Percentiles rank a stretch among this genome's conserved stretches.
phyloP scores from a whole-genome alignment of 2,888 invertebrate species.

The Nudaria mundana region DNA sequence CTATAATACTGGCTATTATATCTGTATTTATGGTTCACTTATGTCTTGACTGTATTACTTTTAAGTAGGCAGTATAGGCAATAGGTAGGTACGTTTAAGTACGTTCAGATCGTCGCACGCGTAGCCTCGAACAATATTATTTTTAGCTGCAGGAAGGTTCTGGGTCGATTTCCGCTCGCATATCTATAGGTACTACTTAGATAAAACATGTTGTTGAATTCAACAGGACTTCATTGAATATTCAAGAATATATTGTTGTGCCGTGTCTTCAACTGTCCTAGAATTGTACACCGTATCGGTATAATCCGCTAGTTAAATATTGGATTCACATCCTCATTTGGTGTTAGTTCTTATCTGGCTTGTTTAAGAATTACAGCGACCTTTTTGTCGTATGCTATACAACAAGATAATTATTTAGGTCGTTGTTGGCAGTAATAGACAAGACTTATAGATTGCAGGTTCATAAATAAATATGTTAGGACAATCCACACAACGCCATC shows the following conservation, averaged over 20 bases:
- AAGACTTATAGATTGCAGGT: no score
- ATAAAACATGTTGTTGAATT: constrained; percentile 51
- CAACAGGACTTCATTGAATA: constrained; percentile 41
- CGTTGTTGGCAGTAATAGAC: no score
- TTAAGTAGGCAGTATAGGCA: constrained; percentile 28
- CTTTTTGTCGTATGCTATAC: constrained; percentile 11
- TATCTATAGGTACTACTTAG: constrained; percentile 37
- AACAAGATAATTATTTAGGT: background rate
- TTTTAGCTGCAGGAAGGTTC: constrained; percentile 75
- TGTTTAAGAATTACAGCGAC: constrained; percentile 23
- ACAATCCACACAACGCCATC: no score
- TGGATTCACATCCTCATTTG: constrained; percentile 25
- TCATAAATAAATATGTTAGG: no score
- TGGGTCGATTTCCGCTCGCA: constrained; percentile 62
- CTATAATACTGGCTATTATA: constrained; percentile 28
- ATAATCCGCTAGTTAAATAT: constrained; percentile 29
- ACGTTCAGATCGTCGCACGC: constrained; percentile 56
- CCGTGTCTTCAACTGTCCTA: constrained; percentile 28
- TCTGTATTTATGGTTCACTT: constrained; percentile 31
- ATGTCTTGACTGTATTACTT: constrained; percentile 37
- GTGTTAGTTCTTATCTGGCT: constrained; percentile 28
- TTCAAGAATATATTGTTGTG: constrained; percentile 39
- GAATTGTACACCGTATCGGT: constrained; percentile 24
- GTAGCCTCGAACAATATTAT: constrained; percentile 72
- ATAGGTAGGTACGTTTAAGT: constrained; percentile 3